phyloP scores from a whole-genome alignment of 2,113 vertebrate species.

The Elachura formosa region DNA sequence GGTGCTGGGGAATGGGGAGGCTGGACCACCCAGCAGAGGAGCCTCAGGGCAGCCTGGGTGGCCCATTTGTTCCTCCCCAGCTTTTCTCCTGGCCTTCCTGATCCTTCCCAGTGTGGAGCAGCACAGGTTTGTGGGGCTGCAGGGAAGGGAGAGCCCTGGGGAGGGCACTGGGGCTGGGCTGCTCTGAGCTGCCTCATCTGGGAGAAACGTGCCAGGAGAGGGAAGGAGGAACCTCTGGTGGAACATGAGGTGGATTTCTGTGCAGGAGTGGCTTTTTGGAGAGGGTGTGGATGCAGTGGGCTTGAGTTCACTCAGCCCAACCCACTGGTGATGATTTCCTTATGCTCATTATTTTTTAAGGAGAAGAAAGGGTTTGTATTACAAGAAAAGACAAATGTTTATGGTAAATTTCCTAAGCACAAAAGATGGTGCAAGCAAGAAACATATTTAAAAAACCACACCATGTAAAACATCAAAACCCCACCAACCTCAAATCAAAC shows the following conservation, averaged over 20 bases:
- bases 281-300: not conserved
- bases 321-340: not conserved
- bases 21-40: not conserved
- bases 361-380: not conserved
- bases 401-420: not conserved
- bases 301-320: not conserved
- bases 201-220: not conserved
- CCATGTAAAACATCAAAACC: not conserved
- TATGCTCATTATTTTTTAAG: not conserved
- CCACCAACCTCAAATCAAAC: not conserved
- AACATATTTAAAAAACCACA: not conserved
- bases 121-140: not conserved
- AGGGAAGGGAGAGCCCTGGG: not conserved
- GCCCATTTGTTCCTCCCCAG: not conserved
- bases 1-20: not conserved
- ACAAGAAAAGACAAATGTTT: not conserved
- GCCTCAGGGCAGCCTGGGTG: not conserved
- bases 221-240: not conserved
- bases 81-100: not conserved
- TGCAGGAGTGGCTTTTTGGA: not conserved
- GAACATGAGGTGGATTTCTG: not conserved
- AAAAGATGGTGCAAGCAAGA: not conserved
- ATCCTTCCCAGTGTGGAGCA: not conserved
- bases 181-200: not conserved
- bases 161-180: not conserved